Evolutionary conservation across 2,797 vertebrate species (phyloP).

Genomic region (Mormyrops attenuatus): DNA sequence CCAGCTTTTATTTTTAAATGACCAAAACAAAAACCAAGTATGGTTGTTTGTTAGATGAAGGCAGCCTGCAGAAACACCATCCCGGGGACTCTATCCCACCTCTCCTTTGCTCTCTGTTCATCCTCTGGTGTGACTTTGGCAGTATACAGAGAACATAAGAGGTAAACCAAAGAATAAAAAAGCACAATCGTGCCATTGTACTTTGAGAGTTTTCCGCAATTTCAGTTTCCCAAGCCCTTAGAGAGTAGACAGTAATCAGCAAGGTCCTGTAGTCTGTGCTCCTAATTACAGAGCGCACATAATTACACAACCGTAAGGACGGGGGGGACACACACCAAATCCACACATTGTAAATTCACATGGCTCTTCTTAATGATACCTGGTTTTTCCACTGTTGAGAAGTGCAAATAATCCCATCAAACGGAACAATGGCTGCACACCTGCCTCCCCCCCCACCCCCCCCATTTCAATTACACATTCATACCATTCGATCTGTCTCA

Average conservation of each 20-base stretch:
- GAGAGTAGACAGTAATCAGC: constrained; percentile 63
- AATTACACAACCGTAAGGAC: constrained; percentile 59
- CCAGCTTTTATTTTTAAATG: background rate
- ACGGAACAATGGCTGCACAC: constrained; percentile 68
- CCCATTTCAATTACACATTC: constrained; percentile 58
- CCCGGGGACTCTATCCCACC: background rate
- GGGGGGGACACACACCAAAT: constrained; percentile 51
- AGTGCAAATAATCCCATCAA: constrained; percentile 74
- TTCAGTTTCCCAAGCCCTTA: constrained; percentile 51
- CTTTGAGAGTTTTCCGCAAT: constrained; percentile 40
- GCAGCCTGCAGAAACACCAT: background rate
- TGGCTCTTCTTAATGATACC: constrained; percentile 64
- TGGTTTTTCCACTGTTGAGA: constrained; percentile 58
- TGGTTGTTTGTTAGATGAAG: background rate
- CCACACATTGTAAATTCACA: constrained; percentile 61
- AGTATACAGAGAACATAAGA: constrained; percentile 22
- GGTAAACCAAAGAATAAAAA: constrained; percentile 14
- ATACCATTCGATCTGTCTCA: constrained; percentile 47
- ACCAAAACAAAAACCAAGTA: background rate
- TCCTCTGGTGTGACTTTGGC: constrained; percentile 24
- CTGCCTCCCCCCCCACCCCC: constrained; percentile 50
- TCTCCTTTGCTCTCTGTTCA: background rate
- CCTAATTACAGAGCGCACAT: constrained; percentile 71
- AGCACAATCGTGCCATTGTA: constrained; percentile 37
- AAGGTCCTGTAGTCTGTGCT: constrained; percentile 61